Percentiles rank a stretch among this genome's conserved stretches.
Conservation (phyloP, 2,888 invertebrate genomes). For the Congeria kusceri region DNA sequence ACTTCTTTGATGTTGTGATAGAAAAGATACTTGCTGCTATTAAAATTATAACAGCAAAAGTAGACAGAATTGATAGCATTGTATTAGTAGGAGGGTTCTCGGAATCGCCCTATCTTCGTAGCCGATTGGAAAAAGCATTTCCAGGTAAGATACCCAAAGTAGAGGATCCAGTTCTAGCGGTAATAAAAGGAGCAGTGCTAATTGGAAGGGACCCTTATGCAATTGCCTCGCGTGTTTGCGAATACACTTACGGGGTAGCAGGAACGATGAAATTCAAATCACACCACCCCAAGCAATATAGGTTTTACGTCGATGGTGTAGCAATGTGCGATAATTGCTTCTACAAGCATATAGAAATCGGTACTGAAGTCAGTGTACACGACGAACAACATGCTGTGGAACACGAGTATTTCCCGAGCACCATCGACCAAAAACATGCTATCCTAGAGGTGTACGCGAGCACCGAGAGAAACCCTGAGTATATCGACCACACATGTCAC, state of each 20-base stretch:
- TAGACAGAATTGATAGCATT: constrained; percentile 7
- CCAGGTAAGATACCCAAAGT: constrained; percentile 13
- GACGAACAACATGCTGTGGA: constrained; percentile 8
- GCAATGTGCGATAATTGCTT: constrained; percentile 38
- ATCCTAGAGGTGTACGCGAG: constrained; percentile 51
- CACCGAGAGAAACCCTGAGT: constrained; percentile 29
- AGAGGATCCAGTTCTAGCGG: constrained; percentile 26
- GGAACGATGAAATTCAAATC: constrained; percentile 19
- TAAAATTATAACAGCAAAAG: not conserved
- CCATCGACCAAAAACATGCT: constrained; percentile 27
- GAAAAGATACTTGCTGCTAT: constrained; percentile 13
- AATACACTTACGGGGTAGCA: constrained; percentile 43
- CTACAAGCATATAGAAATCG: constrained; percentile 39
- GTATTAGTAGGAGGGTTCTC: constrained; percentile 39
- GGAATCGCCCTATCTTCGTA: constrained; percentile 27
- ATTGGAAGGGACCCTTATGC: constrained; percentile 32
- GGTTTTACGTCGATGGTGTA: not conserved
- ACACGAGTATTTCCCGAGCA: constrained; percentile 38
- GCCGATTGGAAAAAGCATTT: constrained; percentile 14
- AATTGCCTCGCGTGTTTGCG: constrained; percentile 34
- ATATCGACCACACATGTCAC: constrained; percentile 17
- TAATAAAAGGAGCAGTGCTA: constrained; percentile 51
- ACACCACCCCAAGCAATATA: constrained; percentile 18
- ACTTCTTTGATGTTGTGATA: constrained; percentile 31
- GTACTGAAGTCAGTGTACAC: constrained; percentile 31